phyloP scores from a whole-genome alignment of 1,140 invertebrate genomes.

The Drosophila gunungcola region DNA sequence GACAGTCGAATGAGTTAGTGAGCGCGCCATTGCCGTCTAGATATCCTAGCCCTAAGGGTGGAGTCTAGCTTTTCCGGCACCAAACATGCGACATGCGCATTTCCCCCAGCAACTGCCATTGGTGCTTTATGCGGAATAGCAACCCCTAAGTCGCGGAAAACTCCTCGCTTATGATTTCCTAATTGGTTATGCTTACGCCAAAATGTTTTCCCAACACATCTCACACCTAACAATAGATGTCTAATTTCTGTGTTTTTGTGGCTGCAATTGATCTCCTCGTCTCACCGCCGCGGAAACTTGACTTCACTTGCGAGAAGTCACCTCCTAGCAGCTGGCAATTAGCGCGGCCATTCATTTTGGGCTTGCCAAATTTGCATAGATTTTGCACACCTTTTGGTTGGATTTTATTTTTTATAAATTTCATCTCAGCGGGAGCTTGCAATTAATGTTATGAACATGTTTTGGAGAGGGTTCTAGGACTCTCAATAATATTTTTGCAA shows the following conservation, averaged over 20 bases:
- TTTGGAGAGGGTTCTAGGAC: not conserved
- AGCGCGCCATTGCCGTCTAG: conserved; percentile 1
- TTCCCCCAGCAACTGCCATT: conserved; percentile 38
- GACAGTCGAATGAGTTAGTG: conserved; percentile 57
- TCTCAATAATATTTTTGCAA: not conserved
- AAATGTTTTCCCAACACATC: conserved; percentile 44
- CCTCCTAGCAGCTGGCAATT: conserved; percentile 58
- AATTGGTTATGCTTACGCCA: conserved; percentile 63
- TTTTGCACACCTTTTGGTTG: conserved; percentile 1
- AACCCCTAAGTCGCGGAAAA: conserved; percentile 46
- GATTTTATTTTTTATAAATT: conserved; percentile 1
- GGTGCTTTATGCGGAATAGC: conserved; percentile 17
- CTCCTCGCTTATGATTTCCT: conserved; percentile 29
- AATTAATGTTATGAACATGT: not conserved
- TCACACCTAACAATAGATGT: conserved; percentile 49
- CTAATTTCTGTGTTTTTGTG: conserved; percentile 48
- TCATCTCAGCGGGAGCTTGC: not conserved
- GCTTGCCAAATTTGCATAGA: conserved; percentile 40
- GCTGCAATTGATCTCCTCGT: conserved; percentile 19
- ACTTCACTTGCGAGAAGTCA: conserved; percentile 10
- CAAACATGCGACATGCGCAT: conserved; percentile 61
- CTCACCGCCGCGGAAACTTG: conserved; percentile 19
- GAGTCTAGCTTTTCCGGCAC: conserved; percentile 34
- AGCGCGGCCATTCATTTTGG: conserved; percentile 45
- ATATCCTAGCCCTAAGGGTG: conserved; percentile 46